phyloP scores from a whole-genome alignment of 2,797 vertebrate genomes.

The Argyrosomus regius region DNA sequence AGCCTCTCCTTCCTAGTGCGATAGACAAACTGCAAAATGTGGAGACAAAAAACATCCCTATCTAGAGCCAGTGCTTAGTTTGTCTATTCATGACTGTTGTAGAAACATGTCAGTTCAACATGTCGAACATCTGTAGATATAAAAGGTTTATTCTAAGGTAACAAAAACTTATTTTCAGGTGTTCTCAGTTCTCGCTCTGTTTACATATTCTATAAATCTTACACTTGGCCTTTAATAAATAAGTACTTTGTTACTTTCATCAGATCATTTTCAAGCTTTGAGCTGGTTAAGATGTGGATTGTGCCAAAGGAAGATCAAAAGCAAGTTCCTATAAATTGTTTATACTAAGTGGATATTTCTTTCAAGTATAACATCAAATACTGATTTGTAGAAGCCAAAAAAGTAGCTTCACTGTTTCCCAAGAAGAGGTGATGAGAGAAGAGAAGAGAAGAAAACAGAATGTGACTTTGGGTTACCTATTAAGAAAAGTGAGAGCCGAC shows the following conservation, averaged over 20 bases:
- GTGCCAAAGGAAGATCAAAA: not conserved
- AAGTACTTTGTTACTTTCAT: not conserved
- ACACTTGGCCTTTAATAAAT: not conserved
- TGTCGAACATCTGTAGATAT: too few species aligned
- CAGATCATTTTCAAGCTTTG: not conserved
- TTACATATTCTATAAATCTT: too few species aligned
- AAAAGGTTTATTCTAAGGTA: too few species aligned
- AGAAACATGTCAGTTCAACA: too few species aligned
- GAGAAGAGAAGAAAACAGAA: not conserved
- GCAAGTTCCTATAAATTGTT: not conserved
- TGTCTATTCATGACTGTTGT: too few species aligned
- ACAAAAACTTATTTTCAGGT: too few species aligned
- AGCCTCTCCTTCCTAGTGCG: too few species aligned
- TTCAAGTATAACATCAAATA: not conserved
- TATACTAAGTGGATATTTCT: too few species aligned
- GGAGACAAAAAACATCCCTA: too few species aligned
- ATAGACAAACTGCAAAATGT: too few species aligned
- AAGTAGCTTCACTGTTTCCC: not conserved
- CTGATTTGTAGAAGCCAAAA: not conserved
- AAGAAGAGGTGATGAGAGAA: not conserved
- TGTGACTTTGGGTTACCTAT: not conserved
- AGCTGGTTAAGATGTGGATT: not conserved
- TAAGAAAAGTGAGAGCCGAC: constrained; percentile 8
- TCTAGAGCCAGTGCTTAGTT: too few species aligned
- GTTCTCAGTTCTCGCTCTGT: too few species aligned